phyloP scores from a whole-genome alignment of 2,888 invertebrate genomes.

The Heliconius hortense region DNA sequence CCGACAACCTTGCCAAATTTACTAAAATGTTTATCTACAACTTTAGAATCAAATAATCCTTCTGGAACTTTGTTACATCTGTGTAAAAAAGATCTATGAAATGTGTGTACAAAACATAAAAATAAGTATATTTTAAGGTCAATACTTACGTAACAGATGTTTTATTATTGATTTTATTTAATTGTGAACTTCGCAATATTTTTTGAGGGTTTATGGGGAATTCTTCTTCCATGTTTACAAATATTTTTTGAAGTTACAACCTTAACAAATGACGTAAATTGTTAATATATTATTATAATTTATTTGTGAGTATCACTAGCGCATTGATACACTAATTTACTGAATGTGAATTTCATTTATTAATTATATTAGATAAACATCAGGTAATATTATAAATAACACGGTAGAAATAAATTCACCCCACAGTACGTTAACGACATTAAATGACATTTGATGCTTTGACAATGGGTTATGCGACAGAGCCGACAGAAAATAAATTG shows the following conservation, averaged over 20 bases:
- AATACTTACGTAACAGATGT: constrained; percentile 71
- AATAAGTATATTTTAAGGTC: constrained; percentile 19
- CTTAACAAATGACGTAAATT: background rate
- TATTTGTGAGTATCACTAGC: background rate
- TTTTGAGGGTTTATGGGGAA: constrained; percentile 55
- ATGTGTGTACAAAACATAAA: background rate
- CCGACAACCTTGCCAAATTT: constrained; percentile 87
- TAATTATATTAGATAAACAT: background rate
- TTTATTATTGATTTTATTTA: constrained; percentile 61
- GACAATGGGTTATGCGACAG: background rate
- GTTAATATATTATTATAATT: background rate
- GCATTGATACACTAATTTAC: background rate
- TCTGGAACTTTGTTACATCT: constrained; percentile 86
- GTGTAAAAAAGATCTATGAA: constrained; percentile 35
- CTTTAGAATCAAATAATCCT: constrained; percentile 80
- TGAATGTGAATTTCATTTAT: background rate
- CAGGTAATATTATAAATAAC: background rate
- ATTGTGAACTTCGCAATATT: constrained; percentile 60
- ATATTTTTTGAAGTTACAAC: constrained; percentile 31
- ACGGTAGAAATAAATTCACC: background rate
- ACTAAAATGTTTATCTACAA: constrained; percentile 85
- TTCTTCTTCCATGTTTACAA: constrained; percentile 53
- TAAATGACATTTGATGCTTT: constrained; percentile 3
- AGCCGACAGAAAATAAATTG: too few relatives aligned
- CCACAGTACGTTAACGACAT: background rate